Evolutionary conservation across 2,888 invertebrate genomes (phyloP), one percentile per base, ranked within the genome.

Genomic region (Sepioteuthis lessoniana): DNA sequence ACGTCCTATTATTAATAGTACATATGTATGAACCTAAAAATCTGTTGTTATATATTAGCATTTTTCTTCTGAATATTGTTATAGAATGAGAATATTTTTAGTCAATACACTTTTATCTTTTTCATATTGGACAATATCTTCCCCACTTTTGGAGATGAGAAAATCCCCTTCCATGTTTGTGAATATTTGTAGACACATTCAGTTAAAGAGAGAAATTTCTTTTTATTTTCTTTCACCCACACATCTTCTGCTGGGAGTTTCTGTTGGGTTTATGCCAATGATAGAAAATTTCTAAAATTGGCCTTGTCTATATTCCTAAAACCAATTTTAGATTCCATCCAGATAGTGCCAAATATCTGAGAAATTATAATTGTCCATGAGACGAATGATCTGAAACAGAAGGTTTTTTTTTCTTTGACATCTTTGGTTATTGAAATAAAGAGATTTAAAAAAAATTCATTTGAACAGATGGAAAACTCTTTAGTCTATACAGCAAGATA

Each of bases 321-420:
- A 76, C 76, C 76, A 76, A 76, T 76, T 76, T 76, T 76, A 76
- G 76, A 76, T 76, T 35, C 76, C 76, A 35, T 35, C 16, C 76
- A n/a, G 76, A 76, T 76, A 76, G n/a, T 76, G 76, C 76, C 76
- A 76, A 76, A 76, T 76, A 35, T 76, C 35, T n/a, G n/a, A 76
- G n/a, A 35, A 76, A 76, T 76, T 76, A 55, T 55, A 76, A 76
- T 76, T 16, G 76, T 76, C n/a, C 16, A 16, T 16, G 76, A 76
- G 76, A n/a, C n/a, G 19, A 76, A 76, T 76, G 76, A 76, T n/a
- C 76, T n/a, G 76, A n/a, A 76, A 76, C 76, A 76, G 76, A 76
- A 76, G 76, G 76, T 76, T 42, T 76, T 35, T 2, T n/a, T 76
- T 76, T 76, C 76, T 4, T n/a, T 76, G 76, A 76, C 76, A 13